Percentiles rank a stretch among this genome's conserved stretches.
phyloP scores from a whole-genome alignment of 1,140 invertebrate genomes.

The Bemisia tabaci region DNA sequence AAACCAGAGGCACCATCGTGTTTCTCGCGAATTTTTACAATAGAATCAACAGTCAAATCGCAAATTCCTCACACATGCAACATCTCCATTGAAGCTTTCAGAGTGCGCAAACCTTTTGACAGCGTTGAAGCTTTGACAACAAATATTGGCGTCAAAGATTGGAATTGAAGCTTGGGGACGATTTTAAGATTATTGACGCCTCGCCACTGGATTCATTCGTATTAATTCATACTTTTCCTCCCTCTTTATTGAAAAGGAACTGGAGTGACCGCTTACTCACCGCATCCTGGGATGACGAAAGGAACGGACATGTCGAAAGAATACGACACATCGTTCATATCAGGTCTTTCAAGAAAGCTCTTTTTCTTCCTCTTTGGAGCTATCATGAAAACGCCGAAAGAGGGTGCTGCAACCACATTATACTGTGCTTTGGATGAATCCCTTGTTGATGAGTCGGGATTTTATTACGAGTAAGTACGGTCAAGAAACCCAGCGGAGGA shows the following conservation, averaged over 20 bases:
- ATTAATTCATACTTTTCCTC: background rate
- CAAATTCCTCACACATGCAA: too few species aligned
- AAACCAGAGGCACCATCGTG: too few species aligned
- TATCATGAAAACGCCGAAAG: conserved; percentile 43
- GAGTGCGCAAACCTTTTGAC: too few species aligned
- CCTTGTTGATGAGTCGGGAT: conserved; percentile 44
- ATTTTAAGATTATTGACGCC: background rate
- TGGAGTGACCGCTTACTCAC: conserved; percentile 47
- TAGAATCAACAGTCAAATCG: too few species aligned
- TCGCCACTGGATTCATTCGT: background rate
- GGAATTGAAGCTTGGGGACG: too few species aligned
- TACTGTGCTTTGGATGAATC: conserved; percentile 59
- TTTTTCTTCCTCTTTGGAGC: conserved; percentile 24
- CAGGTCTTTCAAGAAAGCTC: conserved; percentile 26
- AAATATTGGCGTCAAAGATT: too few species aligned
- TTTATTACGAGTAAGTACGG: conserved; percentile 41
- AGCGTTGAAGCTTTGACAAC: too few species aligned
- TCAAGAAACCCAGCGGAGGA: background rate
- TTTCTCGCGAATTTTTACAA: too few species aligned
- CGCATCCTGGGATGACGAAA: conserved; percentile 59
- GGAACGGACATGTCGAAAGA: conserved; percentile 61
- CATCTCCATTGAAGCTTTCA: too few species aligned
- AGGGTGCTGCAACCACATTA: conserved; percentile 66
- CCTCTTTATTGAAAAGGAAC: conserved; percentile 16
- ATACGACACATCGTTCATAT: conserved; percentile 37